These are phyloP conservation scores for Syritta pipiens DNA, from an alignment of 2,888 invertebrate genomes.

Conservation along the genomic window DNA sequence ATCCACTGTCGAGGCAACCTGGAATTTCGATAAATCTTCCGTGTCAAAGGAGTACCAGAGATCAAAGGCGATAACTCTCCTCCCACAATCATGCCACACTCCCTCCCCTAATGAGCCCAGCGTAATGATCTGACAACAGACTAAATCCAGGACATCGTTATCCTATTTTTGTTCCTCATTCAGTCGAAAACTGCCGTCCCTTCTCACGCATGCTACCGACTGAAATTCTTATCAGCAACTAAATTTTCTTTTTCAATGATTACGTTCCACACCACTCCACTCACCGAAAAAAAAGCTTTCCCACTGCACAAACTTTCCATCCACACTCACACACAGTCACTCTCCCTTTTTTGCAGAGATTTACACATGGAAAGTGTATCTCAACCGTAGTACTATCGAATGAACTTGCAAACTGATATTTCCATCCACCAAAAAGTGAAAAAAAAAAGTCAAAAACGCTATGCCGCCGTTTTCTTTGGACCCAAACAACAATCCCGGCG, in stretches of 20 bases:
- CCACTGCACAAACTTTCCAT: slow-evolving; percentile 24
- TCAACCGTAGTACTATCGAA: slow-evolving; percentile 13
- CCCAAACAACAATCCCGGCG: slow-evolving; percentile 47
- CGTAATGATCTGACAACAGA: no score
- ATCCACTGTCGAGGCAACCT: no score
- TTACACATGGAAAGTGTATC: slow-evolving; percentile 44
- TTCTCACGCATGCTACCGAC: neutral
- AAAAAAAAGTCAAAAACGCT: neutral
- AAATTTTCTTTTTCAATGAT: slow-evolving; percentile 25
- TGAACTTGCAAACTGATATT: slow-evolving; percentile 8
- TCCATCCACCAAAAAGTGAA: neutral
- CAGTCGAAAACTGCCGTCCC: no score
- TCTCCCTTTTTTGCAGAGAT: slow-evolving; percentile 10
- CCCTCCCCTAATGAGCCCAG: no score
- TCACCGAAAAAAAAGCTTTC: slow-evolving; percentile 44
- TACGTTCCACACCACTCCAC: slow-evolving; percentile 32
- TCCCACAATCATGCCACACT: no score
- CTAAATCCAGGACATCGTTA: no score
- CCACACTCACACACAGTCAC: neutral
- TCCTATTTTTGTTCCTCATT: no score
- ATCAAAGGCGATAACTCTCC: no score
- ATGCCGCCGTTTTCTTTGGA: slow-evolving; percentile 48
- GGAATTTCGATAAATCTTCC: no score
- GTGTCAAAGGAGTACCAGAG: no score
- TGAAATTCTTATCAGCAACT: slow-evolving; percentile 3